Conservation (phyloP, 2,113 vertebrate species). For the Quiscalus mexicanus region DNA sequence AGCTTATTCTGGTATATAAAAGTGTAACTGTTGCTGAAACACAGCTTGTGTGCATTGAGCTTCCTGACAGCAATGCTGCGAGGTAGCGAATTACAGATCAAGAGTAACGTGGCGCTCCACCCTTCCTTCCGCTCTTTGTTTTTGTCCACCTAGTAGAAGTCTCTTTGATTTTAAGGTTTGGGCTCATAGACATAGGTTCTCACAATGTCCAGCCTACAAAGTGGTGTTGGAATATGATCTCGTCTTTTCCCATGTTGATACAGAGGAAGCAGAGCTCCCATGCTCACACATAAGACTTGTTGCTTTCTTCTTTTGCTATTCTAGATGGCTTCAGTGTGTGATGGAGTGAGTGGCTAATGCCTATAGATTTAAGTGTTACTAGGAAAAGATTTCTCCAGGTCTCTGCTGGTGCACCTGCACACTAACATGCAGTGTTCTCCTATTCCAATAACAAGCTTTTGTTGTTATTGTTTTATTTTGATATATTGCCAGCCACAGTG, state of each 20-base stretch:
- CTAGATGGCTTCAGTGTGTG: neutral
- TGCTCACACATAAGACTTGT: neutral
- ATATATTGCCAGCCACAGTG: neutral
- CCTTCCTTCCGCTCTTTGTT: constrained; percentile 73
- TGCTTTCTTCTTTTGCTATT: neutral
- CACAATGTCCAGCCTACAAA: neutral
- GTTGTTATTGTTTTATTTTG: neutral
- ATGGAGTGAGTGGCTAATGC: neutral
- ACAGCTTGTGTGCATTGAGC: neutral
- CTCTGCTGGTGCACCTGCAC: neutral
- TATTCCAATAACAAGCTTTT: neutral
- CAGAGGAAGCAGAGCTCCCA: neutral
- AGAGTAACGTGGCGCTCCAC: neutral
- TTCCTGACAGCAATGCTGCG: constrained; percentile 29
- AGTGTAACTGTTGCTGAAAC: neutral
- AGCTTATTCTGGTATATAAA: neutral
- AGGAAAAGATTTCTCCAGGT: neutral
- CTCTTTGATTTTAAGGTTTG: constrained; percentile 42
- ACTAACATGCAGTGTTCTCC: neutral
- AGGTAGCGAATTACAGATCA: neutral
- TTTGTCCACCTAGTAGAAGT: constrained; percentile 14
- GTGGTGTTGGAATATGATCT: neutral
- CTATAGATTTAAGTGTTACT: neutral
- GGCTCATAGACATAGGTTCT: neutral
- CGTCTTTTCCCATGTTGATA: neutral